Percentiles rank a stretch among this genome's conserved stretches.
These are phyloP conservation scores for Alectoris magna DNA, from an alignment of 2,797 vertebrate genomes.

Conservation along the genomic window DNA sequence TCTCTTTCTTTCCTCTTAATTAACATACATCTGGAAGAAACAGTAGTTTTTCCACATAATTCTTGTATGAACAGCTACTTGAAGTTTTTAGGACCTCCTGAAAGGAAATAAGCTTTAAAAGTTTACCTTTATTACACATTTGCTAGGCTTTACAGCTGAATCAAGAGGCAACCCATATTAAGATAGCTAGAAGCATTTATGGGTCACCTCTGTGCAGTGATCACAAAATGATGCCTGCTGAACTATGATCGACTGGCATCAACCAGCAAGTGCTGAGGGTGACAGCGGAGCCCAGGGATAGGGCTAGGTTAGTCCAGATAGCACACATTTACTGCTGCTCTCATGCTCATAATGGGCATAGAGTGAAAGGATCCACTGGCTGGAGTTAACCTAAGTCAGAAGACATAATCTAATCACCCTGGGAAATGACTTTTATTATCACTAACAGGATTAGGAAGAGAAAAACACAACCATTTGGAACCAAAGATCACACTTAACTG, in stretches of 20 bases:
- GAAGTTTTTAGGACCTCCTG: neutral
- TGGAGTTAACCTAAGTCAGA: neutral
- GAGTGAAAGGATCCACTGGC: neutral
- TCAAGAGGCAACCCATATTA: neutral
- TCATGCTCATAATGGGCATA: neutral
- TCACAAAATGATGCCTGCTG: neutral
- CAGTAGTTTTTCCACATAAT: neutral
- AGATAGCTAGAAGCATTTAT: neutral
- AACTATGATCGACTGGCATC: rapidly evolving
- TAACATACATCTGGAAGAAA: neutral
- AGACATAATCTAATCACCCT: neutral
- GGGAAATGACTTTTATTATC: neutral
- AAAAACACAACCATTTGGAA: neutral
- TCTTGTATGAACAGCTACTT: neutral
- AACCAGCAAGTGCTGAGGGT: neutral
- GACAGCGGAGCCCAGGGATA: neutral
- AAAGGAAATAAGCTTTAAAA: neutral
- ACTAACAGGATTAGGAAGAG: neutral
- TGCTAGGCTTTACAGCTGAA: neutral
- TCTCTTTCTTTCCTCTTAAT: neutral
- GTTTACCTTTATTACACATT: neutral
- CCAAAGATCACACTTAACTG: neutral
- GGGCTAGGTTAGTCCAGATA: neutral
- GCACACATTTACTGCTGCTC: neutral
- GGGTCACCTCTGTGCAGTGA: neutral